These are phyloP conservation scores for Thalassoma bifasciatum DNA, from an alignment of 2,113 vertebrate species.

Conservation along the genomic window DNA sequence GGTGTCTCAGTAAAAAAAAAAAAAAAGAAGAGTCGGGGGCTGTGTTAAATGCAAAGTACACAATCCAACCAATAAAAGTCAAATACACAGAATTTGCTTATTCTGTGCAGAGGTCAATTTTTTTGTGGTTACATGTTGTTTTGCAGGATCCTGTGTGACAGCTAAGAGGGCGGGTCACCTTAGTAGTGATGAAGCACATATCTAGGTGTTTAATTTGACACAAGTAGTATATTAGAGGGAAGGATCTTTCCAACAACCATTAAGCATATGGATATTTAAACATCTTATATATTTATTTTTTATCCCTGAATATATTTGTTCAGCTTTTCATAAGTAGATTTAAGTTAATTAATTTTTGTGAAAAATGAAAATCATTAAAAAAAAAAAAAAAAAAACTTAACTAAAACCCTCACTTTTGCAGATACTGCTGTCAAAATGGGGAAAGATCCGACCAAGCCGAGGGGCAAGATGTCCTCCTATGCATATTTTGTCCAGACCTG, in stretches of 20 bases:
- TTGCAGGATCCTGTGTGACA: constrained; percentile 46
- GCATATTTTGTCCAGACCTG: constrained; percentile 98
- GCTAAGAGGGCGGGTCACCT: constrained; percentile 42
- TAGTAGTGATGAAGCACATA: not conserved
- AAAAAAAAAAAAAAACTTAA: too few relatives aligned
- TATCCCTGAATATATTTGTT: not conserved
- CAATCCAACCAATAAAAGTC: too few relatives aligned
- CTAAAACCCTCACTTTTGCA: constrained; percentile 8
- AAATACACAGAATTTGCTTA: not conserved
- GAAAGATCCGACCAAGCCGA: constrained; percentile 94
- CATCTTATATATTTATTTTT: too few relatives aligned
- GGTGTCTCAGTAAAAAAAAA: too few relatives aligned
- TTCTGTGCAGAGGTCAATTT: not conserved
- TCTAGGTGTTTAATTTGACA: not conserved
- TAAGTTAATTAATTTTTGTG: not conserved
- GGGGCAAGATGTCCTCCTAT: constrained; percentile 98
- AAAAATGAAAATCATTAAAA: too few relatives aligned
- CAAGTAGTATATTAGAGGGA: not conserved
- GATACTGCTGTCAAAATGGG: constrained; percentile 88
- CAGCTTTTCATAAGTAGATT: too few relatives aligned
- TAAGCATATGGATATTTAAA: too few relatives aligned
- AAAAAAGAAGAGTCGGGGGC: too few relatives aligned
- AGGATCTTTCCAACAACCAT: not conserved
- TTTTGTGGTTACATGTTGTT: not conserved
- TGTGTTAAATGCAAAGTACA: too few relatives aligned